Conservation (phyloP, 2,888 invertebrate genomes). For the Blastobasis lacticolella region DNA sequence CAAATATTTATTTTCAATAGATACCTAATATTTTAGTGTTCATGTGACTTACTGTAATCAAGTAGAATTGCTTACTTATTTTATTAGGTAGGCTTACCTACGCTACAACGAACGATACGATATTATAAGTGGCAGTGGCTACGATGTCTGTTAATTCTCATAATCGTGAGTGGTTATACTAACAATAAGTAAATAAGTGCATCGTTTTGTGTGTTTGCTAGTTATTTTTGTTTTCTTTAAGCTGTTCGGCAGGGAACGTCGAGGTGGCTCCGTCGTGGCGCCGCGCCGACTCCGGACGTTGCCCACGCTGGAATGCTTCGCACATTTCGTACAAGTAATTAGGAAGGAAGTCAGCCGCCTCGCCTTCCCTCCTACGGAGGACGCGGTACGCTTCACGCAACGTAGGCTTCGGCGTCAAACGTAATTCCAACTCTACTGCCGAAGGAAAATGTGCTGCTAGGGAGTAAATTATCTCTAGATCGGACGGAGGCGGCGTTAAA, state of each 20-base stretch:
- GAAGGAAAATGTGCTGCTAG: conserved; percentile 65
- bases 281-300: conserved; percentile 51
- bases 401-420: conserved; percentile 61
- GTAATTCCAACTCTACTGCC: conserved; percentile 61
- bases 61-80: no score
- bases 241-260: conserved; percentile 28
- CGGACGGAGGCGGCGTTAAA: conserved; percentile 60
- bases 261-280: conserved; percentile 36
- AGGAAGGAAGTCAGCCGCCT: conserved; percentile 56
- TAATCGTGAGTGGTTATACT: no score
- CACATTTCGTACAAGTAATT: conserved; percentile 70
- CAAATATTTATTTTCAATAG: no score
- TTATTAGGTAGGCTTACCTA: no score
- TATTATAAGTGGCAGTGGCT: no score
- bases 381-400: conserved; percentile 62
- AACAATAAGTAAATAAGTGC: no score
- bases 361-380: conserved; percentile 62
- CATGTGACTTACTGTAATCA: no score
- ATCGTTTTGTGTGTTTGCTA: no score
- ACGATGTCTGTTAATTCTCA: no score
- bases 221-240: conserved; percentile 26
- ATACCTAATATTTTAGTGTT: no score
- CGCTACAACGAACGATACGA: no score
- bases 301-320: conserved; percentile 60
- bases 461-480: conserved; percentile 64